Evolutionary conservation across 2,113 vertebrate genomes (phyloP), one percentile per base, ranked within the genome.

Genomic region (Noctilio leporinus): DNA sequence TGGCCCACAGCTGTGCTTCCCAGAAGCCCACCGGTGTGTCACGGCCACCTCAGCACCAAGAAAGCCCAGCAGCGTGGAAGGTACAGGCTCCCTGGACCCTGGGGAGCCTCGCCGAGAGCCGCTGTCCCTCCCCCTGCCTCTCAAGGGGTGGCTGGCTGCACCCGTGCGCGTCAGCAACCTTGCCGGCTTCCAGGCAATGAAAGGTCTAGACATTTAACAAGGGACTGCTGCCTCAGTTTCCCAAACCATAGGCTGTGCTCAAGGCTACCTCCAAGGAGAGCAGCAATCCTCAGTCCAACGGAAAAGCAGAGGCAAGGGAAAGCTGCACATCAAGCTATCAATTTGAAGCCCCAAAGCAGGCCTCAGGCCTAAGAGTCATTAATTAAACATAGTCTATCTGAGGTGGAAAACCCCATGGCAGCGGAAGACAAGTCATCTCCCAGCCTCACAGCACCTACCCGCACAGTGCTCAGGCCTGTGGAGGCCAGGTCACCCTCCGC

Each of bases 1-100:
- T 78, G 84, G 91, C 89, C 86, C 73, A 89, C 78, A 97, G 97
- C 95, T 93, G 90, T 0, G 1, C 93, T 98, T 98, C 98, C 98
- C 98, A 97, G 98, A 98, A 97, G 97, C 96, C 97, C 96, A 96
- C 89, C 0, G 3, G 89, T 91, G 97, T 92, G 93, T 96, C 96
- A 96, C 59, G 1, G 69, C 89, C 95, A 33, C 92, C 94, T 97
- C 97, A 95, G 30, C 19, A 57, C 95, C 97, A 96, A 95, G 93
- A 9, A 96, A 92, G 91, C 62, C 86, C 98, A 94, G 98, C 98
- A 97, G 75, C 5, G 19, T 62, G 98, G 94, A 57, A 97, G 98
- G 83, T 96, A n/a, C 33, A 2, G 0, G 38, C 55, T 59, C 64
- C 43, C 59, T 35, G 76, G 53, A 33, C 28, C 78, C 80, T 4